phyloP scores from a whole-genome alignment of 2,888 invertebrate genomes.

The Ptilodon capucinus region DNA sequence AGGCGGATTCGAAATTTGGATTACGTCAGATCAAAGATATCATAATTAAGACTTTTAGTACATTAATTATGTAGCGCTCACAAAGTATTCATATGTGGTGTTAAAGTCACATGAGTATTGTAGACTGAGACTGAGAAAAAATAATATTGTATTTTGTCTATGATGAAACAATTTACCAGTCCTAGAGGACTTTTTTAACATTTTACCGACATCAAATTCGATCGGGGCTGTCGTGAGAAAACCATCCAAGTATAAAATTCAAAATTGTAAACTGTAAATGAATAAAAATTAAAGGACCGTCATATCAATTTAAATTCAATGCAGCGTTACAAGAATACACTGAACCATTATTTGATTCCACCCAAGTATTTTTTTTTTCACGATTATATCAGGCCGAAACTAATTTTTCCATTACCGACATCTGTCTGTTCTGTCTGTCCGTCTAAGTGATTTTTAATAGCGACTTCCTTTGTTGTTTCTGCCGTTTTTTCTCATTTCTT shows the following conservation, averaged over 20 bases:
- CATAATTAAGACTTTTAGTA: neutral
- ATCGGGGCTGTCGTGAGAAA: slow-evolving; percentile 17
- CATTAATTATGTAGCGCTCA: neutral
- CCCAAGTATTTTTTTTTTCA: neutral
- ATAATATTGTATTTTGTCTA: too few relatives aligned
- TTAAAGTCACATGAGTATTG: too few relatives aligned
- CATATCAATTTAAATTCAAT: neutral
- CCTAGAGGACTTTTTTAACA: too few relatives aligned
- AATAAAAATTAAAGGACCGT: slow-evolving; percentile 6
- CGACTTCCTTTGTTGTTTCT: slow-evolving; percentile 49
- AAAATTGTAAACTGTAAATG: slow-evolving; percentile 7
- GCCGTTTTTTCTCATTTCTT: slow-evolving; percentile 41
- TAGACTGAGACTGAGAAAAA: too few relatives aligned
- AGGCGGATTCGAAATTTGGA: neutral
- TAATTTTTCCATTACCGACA: slow-evolving; percentile 42
- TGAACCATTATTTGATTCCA: slow-evolving; percentile 6
- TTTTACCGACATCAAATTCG: too few relatives aligned
- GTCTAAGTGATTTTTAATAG: slow-evolving; percentile 64
- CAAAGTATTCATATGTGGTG: too few relatives aligned
- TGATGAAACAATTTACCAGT: too few relatives aligned
- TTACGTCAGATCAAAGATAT: slow-evolving; percentile 14
- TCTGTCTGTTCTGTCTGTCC: slow-evolving; percentile 34
- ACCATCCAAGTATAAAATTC: slow-evolving; percentile 26
- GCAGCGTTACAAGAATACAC: slow-evolving; percentile 3
- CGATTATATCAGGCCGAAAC: slow-evolving; percentile 33